Base-by-base conservation (phyloP, 2,888 invertebrate genomes). In the Archaeoteleia sp. region DNA sequence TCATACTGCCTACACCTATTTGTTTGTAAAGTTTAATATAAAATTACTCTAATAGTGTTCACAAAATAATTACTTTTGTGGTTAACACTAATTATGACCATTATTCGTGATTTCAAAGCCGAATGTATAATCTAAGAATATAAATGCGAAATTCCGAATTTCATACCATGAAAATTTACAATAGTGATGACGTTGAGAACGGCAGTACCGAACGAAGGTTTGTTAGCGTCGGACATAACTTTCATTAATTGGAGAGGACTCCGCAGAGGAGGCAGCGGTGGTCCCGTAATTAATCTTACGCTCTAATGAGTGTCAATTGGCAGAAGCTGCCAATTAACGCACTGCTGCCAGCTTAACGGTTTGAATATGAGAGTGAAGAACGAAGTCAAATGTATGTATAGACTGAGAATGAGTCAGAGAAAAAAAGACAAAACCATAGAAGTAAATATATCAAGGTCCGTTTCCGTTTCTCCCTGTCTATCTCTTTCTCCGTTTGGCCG, bases 231-330 rank as follows among this genome's bases (percentile, higher is more conserved):
- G 77, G 77, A 77, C 80, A 79, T 80, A 79, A 79, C 79, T 80
- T 80, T 80, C 78, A 78, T 78, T 80, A 80, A 80, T 79, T 80
- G 78, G 77, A 79, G 78, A 79, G 78, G 76, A 78, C 73, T 75
- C 71, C 46, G 74, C 69, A 71, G 70, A 73, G 73, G 55, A 73
- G 73, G 70, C 53, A 65, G 68, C 70, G 65, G 60, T 67, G 67
- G 67, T 61, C 71, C 73, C 75, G 78, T 78, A 79, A 81, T 79
- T 79, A 81, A 79, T 81, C 79, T 81, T 78, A 75, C 74, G 75
- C 78, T 78, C 78, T 79, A 79, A 81, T 79, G 80, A 79, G 79
- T 81, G 80, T 78, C 78, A 78, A 81, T 79, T 79, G 78, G 76
- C 78, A 79, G 76, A 74, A 78, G 76, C 78, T 80, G 78, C 80